Conservation (phyloP, 2,797 vertebrate species). For the Notoglanidium macrostoma region DNA sequence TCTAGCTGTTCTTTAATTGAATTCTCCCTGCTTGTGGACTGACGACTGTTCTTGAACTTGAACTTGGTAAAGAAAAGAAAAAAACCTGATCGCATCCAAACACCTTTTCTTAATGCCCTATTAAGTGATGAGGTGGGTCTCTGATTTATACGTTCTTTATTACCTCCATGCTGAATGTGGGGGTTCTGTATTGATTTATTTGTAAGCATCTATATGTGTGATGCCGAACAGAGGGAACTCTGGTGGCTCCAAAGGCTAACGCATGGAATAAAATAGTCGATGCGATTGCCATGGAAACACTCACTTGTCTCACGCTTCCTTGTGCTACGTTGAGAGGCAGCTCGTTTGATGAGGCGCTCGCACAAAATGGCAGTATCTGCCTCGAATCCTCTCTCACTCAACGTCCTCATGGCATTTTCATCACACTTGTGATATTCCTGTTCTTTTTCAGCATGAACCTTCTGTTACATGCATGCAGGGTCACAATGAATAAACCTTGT, state of each 20-base stretch:
- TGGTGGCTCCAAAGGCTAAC: slow-evolving; percentile 60
- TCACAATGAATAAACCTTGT: slow-evolving; percentile 18
- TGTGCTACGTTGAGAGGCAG: slow-evolving; percentile 49
- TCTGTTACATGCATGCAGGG: not conserved
- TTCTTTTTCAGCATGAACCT: not conserved
- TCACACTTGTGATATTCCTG: too few relatives aligned
- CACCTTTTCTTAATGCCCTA: not conserved
- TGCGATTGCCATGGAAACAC: slow-evolving; percentile 75
- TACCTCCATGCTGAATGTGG: not conserved
- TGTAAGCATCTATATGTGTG: not conserved
- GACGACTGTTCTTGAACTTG: not conserved
- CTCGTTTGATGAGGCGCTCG: slow-evolving; percentile 53
- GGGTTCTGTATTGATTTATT: not conserved
- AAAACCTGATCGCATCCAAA: not conserved
- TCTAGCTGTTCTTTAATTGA: not conserved
- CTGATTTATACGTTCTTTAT: slow-evolving; percentile 15
- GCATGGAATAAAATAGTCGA: slow-evolving; percentile 65
- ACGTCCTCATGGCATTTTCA: not conserved
- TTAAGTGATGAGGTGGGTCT: not conserved
- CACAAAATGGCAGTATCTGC: slow-evolving; percentile 58
- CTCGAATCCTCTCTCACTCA: slow-evolving; percentile 23
- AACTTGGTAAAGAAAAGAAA: not conserved
- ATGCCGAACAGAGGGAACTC: slow-evolving; percentile 35
- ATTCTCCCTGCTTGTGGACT: not conserved
- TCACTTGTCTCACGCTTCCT: slow-evolving; percentile 43